Percentiles rank a stretch among this genome's conserved stretches.
Evolutionary conservation across 2,797 vertebrate species (phyloP).

Genomic region (Danio choprae): DNA sequence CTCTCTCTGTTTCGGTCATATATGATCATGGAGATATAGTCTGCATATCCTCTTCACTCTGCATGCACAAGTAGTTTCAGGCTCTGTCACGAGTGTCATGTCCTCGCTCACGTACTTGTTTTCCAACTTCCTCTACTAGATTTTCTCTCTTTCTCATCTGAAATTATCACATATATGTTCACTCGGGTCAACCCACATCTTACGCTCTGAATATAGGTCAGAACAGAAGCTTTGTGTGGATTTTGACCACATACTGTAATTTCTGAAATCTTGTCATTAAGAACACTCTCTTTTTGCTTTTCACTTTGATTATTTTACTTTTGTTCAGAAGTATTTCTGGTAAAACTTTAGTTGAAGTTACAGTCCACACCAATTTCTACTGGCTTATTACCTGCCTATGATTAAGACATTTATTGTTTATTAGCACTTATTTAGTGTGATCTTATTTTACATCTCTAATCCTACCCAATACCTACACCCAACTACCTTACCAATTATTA

Average conservation of each 20-base stretch:
- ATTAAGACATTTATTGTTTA: too few relatives aligned
- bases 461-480: too few relatives aligned
- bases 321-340: background rate
- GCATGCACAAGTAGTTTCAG: constrained; percentile 26
- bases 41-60: constrained; percentile 28
- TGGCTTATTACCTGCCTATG: too few relatives aligned
- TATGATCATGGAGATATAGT: constrained; percentile 35
- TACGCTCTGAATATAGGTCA: constrained; percentile 8
- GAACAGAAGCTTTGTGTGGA: background rate
- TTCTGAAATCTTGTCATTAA: background rate
- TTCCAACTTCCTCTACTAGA: constrained; percentile 27
- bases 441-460: too few relatives aligned
- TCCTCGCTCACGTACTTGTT: constrained; percentile 40
- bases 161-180: background rate
- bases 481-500: too few relatives aligned
- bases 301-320: background rate
- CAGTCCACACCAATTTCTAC: too few relatives aligned
- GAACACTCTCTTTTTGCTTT: background rate
- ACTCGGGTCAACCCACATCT: constrained; percentile 7
- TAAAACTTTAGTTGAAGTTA: too few relatives aligned
- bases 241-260: background rate
- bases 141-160: background rate
- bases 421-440: too few relatives aligned
- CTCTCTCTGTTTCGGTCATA: constrained; percentile 24
- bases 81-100: constrained; percentile 35